A percentile compares a stretch with the other conserved stretches of the same genome.
Conservation (phyloP, 2,888 invertebrate genomes). For the Drosophila borealis region DNA sequence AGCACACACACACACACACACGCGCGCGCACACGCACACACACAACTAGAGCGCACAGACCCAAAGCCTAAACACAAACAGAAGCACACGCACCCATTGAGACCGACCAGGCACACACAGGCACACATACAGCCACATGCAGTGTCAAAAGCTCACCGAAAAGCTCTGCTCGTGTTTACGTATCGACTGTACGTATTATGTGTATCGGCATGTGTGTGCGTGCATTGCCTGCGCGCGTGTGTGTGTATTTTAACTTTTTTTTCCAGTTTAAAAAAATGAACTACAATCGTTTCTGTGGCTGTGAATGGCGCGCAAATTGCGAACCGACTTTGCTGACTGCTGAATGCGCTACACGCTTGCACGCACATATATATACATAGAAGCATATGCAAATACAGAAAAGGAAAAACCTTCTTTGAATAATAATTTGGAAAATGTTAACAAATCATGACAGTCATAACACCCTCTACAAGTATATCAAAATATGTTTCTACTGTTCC, state of each 20-base stretch:
- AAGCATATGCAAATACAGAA: too few relatives aligned
- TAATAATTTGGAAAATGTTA: too few relatives aligned
- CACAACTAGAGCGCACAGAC: slow-evolving; percentile 41
- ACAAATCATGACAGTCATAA: too few relatives aligned
- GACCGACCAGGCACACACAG: slow-evolving; percentile 28
- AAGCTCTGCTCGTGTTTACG: slow-evolving; percentile 49
- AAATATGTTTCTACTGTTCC: too few relatives aligned
- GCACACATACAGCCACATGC: slow-evolving; percentile 11
- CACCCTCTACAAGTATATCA: too few relatives aligned
- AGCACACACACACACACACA: slow-evolving; percentile 1
- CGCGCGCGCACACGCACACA: not conserved
- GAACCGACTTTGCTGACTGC: slow-evolving; percentile 30
- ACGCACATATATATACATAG: too few relatives aligned
- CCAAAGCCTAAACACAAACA: slow-evolving; percentile 11
- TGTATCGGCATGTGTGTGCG: slow-evolving; percentile 20
- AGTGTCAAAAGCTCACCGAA: slow-evolving; percentile 62
- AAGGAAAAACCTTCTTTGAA: not conserved
- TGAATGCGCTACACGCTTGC: slow-evolving; percentile 35
- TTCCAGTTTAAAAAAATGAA: slow-evolving; percentile 42
- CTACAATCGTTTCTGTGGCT: slow-evolving; percentile 49
- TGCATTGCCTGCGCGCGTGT: slow-evolving; percentile 1
- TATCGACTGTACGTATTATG: slow-evolving; percentile 22
- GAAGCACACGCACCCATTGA: slow-evolving; percentile 26
- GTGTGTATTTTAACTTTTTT: slow-evolving; percentile 48
- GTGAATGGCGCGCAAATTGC: slow-evolving; percentile 31